These are phyloP conservation scores for Poicephalus gulielmi DNA, from an alignment of 2,113 vertebrate genomes.

Conservation along the genomic window DNA sequence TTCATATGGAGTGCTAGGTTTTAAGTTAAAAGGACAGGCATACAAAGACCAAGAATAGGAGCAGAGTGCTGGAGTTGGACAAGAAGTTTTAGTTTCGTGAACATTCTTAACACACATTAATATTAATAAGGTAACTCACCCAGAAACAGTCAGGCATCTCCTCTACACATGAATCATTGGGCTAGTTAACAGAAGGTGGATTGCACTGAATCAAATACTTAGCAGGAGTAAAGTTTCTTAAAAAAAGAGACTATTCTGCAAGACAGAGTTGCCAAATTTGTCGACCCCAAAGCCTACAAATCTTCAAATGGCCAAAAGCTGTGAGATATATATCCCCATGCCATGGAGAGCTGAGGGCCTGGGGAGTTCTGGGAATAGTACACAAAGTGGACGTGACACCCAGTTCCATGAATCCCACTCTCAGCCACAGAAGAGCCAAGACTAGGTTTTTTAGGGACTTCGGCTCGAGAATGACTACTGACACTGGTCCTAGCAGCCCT, in stretches of 20 bases:
- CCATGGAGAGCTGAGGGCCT: background rate
- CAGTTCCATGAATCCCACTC: background rate
- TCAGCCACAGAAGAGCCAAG: background rate
- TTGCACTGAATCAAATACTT: background rate
- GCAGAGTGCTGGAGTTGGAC: background rate
- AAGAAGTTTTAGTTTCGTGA: background rate
- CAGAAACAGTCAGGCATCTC: background rate
- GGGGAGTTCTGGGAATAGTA: background rate
- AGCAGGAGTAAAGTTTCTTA: background rate
- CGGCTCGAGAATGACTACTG: background rate
- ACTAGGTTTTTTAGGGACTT: background rate
- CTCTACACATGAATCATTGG: background rate
- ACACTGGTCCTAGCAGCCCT: background rate
- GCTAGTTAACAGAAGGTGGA: background rate
- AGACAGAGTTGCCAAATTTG: background rate
- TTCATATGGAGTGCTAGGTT: background rate
- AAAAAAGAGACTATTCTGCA: background rate
- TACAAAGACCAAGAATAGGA: background rate
- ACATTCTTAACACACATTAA: background rate
- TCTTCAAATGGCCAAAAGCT: background rate
- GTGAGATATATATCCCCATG: background rate
- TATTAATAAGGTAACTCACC: background rate
- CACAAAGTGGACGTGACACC: background rate
- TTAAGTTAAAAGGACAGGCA: background rate
- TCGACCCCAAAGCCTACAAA: background rate